These are phyloP conservation scores for Nezara viridula DNA, from an alignment of 2,888 invertebrate species.

Conservation along the genomic window DNA sequence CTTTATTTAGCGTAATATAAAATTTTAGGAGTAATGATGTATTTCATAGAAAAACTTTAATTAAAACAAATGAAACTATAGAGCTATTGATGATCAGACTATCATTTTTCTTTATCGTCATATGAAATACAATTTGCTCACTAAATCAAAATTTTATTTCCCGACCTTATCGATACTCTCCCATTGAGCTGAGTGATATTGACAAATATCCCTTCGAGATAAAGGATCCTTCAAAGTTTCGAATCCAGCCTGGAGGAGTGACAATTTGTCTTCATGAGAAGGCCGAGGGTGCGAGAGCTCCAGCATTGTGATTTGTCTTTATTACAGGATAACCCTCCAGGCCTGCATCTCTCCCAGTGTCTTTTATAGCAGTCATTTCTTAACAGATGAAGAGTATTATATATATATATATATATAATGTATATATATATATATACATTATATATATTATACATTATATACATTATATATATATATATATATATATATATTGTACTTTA, in stretches of 20 bases:
- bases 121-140: too few species aligned
- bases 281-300: background rate
- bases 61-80: too few species aligned
- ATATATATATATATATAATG: background rate
- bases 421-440: too few species aligned
- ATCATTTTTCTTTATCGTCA: too few species aligned
- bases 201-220: slow-evolving; percentile 4
- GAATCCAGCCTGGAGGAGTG: background rate
- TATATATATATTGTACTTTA: too few species aligned
- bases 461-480: too few species aligned
- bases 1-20: too few species aligned
- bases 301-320: background rate
- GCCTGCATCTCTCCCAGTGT: background rate
- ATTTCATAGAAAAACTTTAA: too few species aligned
- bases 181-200: background rate
- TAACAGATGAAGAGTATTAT: background rate
- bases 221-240: slow-evolving; percentile 13
- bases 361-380: background rate
- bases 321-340: background rate
- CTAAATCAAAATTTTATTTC: background rate
- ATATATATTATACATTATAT: too few species aligned
- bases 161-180: background rate
- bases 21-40: too few species aligned
- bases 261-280: slow-evolving; percentile 29
- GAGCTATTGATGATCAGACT: too few species aligned